phyloP scores from a whole-genome alignment of 1,140 invertebrate species.

The Antheraea mylitta region DNA sequence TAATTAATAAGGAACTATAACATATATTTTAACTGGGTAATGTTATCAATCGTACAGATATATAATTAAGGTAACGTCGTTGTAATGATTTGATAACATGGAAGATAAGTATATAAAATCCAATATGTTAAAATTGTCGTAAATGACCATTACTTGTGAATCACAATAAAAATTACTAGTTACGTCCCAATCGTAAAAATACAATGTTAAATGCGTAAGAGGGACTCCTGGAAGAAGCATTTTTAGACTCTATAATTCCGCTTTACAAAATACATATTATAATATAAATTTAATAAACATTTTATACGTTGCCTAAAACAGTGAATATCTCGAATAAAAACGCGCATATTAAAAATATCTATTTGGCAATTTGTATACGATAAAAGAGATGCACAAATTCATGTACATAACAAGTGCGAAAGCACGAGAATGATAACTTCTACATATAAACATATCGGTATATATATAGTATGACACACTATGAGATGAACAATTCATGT shows the following conservation, averaged over 20 bases:
- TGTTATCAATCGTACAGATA: not conserved
- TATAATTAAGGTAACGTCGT: not conserved
- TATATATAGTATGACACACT: not conserved
- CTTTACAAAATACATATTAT: not conserved
- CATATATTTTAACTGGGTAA: not conserved
- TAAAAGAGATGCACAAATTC: slow-evolving; percentile 41
- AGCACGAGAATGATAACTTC: slow-evolving; percentile 1
- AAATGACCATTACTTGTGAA: slow-evolving; percentile 50
- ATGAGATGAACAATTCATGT: not conserved
- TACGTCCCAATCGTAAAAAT: not conserved
- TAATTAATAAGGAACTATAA: not conserved
- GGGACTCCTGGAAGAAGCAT: not conserved
- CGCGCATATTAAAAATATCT: slow-evolving; percentile 1
- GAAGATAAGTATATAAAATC: too few species aligned
- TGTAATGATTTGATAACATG: not conserved
- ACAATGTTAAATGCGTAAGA: not conserved
- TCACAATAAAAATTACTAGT: slow-evolving; percentile 26
- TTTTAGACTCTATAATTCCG: not conserved
- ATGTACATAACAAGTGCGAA: slow-evolving; percentile 42
- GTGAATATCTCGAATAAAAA: slow-evolving; percentile 3
- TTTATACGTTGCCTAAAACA: slow-evolving; percentile 2
- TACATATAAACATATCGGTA: not conserved
- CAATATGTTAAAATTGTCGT: slow-evolving; percentile 7
- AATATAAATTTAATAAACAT: not conserved
- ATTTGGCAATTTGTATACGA: slow-evolving; percentile 4